Conservation (phyloP, 2,797 vertebrate species). For the Coilia nasus region DNA sequence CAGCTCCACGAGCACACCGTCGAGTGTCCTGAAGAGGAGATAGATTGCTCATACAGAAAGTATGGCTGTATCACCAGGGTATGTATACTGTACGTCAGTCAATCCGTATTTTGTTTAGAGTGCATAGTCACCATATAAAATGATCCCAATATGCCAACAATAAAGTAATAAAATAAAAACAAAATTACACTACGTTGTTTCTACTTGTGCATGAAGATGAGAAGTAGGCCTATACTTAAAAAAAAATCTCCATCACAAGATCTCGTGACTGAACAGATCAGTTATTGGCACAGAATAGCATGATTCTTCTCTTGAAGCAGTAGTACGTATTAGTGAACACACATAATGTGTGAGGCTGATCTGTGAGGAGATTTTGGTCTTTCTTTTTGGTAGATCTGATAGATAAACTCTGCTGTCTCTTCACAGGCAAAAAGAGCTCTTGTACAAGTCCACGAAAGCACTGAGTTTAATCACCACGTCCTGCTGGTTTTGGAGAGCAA, state of each 20-base stretch:
- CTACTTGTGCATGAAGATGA: no score
- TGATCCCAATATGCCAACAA: no score
- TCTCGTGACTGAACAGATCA: no score
- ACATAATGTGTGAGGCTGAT: neutral
- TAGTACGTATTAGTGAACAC: neutral
- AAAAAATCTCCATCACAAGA: no score
- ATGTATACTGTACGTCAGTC: constrained; percentile 22
- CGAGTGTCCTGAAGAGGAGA: constrained; percentile 78
- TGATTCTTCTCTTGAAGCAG: neutral
- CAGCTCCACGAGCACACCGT: constrained; percentile 74
- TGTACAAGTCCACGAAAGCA: constrained; percentile 80
- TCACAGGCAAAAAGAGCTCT: constrained; percentile 76
- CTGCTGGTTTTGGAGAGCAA: constrained; percentile 86
- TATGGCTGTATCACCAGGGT: constrained; percentile 83
- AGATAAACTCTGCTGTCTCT: constrained; percentile 27
- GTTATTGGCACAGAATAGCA: neutral
- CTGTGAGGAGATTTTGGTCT: neutral
- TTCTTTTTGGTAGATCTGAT: neutral
- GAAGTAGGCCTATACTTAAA: no score
- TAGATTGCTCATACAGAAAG: constrained; percentile 80
- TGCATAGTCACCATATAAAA: no score
- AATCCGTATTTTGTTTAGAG: no score
- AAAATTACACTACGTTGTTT: no score
- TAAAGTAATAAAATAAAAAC: no score
- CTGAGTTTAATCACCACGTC: constrained; percentile 81